A percentile compares a stretch with the other conserved stretches of the same genome.
Conservation (phyloP, 2,797 vertebrate species). For the Pelochelys cantorii region DNA sequence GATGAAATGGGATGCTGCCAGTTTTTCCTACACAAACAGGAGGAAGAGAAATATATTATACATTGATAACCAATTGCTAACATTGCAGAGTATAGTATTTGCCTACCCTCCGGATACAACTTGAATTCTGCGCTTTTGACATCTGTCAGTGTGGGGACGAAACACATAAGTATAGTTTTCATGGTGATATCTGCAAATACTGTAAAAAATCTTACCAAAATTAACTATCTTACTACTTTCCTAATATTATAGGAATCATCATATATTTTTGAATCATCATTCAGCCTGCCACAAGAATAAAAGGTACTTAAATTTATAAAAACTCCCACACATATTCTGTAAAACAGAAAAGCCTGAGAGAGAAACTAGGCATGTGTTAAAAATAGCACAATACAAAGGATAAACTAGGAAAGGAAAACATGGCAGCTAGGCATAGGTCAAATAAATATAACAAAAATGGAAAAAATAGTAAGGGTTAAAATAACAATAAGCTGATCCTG, state of each 20-base stretch:
- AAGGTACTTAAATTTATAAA: no score
- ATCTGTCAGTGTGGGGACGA: background rate
- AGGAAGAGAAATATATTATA: constrained; percentile 19
- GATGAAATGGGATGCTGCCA: background rate
- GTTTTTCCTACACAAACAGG: background rate
- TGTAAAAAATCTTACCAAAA: background rate
- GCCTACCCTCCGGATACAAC: background rate
- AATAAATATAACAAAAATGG: background rate
- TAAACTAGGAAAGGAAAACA: background rate
- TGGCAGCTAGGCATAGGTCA: background rate
- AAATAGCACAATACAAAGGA: background rate
- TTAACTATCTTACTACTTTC: background rate
- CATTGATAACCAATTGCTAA: background rate
- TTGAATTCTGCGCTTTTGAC: background rate
- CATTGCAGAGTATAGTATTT: background rate
- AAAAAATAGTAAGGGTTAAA: background rate
- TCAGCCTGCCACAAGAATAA: background rate
- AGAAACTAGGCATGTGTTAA: no score
- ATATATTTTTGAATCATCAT: background rate
- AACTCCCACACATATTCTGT: no score
- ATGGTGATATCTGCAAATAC: background rate
- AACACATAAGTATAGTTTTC: background rate
- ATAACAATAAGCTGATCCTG: background rate
- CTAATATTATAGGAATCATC: background rate
- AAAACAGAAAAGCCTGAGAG: no score